A percentile compares a stretch with the other conserved stretches of the same genome.
Conservation (phyloP, 2,797 vertebrate genomes). For the Ceryle rudis region DNA sequence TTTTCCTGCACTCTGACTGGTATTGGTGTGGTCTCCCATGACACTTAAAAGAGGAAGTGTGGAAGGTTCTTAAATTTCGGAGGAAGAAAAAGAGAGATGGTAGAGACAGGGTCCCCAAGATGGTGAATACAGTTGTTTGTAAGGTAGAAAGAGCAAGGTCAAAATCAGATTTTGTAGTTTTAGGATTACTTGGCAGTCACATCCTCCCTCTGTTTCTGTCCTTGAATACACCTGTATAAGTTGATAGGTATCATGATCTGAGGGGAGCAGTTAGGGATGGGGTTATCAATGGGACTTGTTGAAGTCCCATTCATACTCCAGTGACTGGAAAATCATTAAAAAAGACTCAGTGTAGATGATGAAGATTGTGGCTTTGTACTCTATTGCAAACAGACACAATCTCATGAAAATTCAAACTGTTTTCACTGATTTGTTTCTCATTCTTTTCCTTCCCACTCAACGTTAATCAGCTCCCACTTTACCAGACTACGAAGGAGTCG, state of each 20-base stretch:
- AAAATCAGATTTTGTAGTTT: not conserved
- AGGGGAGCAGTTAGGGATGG: not conserved
- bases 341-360: not conserved
- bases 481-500: constrained; percentile 94
- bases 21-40: not conserved
- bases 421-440: constrained; percentile 9
- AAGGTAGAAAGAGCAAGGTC: not conserved
- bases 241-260: not conserved
- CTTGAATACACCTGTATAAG: not conserved
- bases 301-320: not conserved
- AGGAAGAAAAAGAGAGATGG: not conserved
- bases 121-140: not conserved
- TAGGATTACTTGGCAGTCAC: not conserved
- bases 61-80: not conserved
- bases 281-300: not conserved
- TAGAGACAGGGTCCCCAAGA: not conserved
- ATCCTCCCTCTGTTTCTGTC: not conserved
- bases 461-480: constrained; percentile 89
- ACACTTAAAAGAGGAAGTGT: not conserved
- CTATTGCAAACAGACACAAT: not conserved
- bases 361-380: not conserved
- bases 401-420: not conserved
- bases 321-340: not conserved
- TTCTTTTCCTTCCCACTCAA: constrained; percentile 18
- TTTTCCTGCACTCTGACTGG: not conserved